Evolutionary conservation across 2,113 vertebrate species (phyloP).

Genomic region (Elephas maximus): DNA sequence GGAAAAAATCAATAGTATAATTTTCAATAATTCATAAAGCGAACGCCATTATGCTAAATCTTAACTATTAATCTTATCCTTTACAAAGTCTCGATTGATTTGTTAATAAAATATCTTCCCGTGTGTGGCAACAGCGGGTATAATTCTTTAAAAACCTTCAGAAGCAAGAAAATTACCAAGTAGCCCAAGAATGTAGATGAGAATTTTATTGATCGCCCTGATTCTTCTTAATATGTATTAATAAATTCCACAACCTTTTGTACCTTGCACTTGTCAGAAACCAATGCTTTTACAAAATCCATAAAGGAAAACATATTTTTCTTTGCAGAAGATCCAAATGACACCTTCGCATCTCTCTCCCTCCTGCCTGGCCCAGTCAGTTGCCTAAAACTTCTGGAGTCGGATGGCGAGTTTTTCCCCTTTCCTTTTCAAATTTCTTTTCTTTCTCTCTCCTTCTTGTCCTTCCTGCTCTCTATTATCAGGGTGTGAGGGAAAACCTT

Average conservation of each 20-base stretch:
- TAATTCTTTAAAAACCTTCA: conserved; percentile 93
- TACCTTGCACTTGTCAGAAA: conserved; percentile 90
- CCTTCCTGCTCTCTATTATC: conserved; percentile 36
- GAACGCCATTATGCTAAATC: conserved; percentile 92
- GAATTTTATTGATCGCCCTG: conserved; percentile 93
- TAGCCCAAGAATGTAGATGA: conserved; percentile 93
- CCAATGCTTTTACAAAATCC: conserved; percentile 88
- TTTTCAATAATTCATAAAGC: conserved; percentile 93
- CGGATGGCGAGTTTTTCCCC: conserved; percentile 12
- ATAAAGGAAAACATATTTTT: conserved; percentile 84
- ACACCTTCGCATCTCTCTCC: conserved; percentile 68
- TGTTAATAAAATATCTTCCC: conserved; percentile 93
- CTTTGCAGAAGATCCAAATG: conserved; percentile 77
- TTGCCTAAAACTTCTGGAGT: conserved; percentile 80
- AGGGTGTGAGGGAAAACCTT: conserved; percentile 48
- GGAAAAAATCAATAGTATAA: conserved; percentile 90
- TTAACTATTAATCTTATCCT: conserved; percentile 93
- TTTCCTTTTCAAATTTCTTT: conserved; percentile 37
- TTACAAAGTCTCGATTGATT: conserved; percentile 94
- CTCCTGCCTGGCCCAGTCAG: conserved; percentile 55
- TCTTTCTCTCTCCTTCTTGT: conserved; percentile 12
- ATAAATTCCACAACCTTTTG: conserved; percentile 94
- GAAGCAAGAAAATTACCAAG: conserved; percentile 92
- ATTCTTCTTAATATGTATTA: conserved; percentile 93
- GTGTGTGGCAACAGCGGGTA: conserved; percentile 91